phyloP scores from a whole-genome alignment of 2,797 vertebrate species.

The Lithobates pipiens region DNA sequence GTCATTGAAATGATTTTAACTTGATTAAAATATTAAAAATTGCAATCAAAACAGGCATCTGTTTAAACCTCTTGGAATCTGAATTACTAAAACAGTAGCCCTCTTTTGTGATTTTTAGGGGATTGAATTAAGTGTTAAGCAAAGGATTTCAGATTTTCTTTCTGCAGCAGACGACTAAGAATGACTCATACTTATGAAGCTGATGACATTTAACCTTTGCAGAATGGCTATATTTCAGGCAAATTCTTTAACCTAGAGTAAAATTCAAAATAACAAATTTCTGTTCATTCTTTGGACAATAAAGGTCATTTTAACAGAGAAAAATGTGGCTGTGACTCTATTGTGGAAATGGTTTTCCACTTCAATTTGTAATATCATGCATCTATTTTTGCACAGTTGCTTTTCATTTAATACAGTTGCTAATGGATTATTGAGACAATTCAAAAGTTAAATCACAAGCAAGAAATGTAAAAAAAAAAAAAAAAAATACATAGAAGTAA shows the following conservation, averaged over 20 bases:
- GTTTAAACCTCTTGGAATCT: not conserved
- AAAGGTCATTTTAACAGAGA: not conserved
- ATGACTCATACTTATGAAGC: conserved; percentile 17
- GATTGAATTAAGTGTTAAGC: conserved; percentile 7
- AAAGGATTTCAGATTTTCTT: conserved; percentile 6
- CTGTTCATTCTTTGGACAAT: conserved; percentile 9
- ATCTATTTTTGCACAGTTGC: not conserved
- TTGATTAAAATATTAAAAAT: conserved; percentile 31
- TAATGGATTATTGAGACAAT: not conserved
- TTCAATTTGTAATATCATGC: not conserved
- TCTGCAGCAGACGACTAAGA: not conserved
- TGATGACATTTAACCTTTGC: conserved; percentile 35
- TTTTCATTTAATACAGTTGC: not conserved
- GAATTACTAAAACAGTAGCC: conserved; percentile 22
- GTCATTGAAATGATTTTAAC: conserved; percentile 26
- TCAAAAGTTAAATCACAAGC: not conserved
- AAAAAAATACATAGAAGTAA: too few relatives aligned
- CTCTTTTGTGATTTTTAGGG: conserved; percentile 4
- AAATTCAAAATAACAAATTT: not conserved
- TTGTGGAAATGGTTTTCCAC: not conserved
- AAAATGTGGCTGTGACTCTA: not conserved
- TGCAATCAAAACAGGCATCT: conserved; percentile 28
- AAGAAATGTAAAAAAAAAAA: too few relatives aligned
- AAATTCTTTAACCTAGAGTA: not conserved
- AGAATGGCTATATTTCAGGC: not conserved